These are phyloP conservation scores for Atta cephalotes DNA, from an alignment of 1,140 invertebrate genomes.

Conservation along the genomic window DNA sequence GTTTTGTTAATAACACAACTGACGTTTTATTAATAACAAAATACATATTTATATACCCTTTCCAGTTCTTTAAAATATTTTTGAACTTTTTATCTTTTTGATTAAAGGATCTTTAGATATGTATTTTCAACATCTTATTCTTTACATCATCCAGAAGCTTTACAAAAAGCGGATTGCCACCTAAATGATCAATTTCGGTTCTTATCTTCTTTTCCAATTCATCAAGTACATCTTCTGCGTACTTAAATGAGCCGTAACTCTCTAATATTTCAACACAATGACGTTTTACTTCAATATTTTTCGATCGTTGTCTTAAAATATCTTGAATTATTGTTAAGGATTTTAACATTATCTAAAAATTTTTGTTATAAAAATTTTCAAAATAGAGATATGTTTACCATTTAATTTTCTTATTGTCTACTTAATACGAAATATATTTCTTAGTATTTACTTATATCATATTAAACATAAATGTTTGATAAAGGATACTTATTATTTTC, in stretches of 20 bases:
- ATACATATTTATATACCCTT: too few species aligned
- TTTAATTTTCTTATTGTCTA: too few species aligned
- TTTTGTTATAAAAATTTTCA: constrained; percentile 27
- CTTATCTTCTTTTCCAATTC: constrained; percentile 91
- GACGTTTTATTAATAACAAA: too few species aligned
- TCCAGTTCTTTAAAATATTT: too few species aligned
- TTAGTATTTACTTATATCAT: too few species aligned
- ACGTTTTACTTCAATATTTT: constrained; percentile 95
- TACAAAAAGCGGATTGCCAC: constrained; percentile 93
- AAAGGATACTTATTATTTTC: constrained; percentile 97
- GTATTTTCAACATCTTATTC: constrained; percentile 81
- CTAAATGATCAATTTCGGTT: constrained; percentile 91
- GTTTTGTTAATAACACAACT: too few species aligned
- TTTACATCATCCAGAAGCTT: constrained; percentile 92
- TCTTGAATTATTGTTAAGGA: constrained; percentile 86
- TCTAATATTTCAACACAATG: constrained; percentile 96
- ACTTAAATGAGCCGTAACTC: constrained; percentile 95
- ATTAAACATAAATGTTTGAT: neutral
- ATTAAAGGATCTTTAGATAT: constrained; percentile 14
- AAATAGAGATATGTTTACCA: too few species aligned
- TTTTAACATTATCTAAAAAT: too few species aligned
- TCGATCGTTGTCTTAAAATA: constrained; percentile 95
- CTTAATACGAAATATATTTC: too few species aligned
- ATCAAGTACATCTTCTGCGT: constrained; percentile 92
- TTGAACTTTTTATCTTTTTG: too few species aligned